Evolutionary conservation across 2,888 invertebrate genomes (phyloP), one percentile per base, ranked within the genome.

Genomic region (Trissolcus brochymenae): DNA sequence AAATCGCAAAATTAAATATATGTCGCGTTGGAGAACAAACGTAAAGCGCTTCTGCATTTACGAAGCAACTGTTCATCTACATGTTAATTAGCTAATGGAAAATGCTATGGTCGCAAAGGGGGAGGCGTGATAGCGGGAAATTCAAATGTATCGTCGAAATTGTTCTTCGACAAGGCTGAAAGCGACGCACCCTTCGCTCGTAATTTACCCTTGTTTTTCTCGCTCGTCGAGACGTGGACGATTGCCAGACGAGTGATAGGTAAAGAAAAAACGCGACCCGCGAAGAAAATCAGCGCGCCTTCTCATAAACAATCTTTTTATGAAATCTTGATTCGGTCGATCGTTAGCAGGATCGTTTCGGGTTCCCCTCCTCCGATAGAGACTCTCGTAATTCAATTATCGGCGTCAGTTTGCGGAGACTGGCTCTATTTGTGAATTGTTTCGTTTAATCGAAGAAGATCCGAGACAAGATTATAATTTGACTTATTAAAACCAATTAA

Each of bases 321-420:
- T 35, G 35, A 35, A 35, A 35, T 35, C 35, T 35, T 78, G 75
- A 76, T 70, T 81, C 82, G 82, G 80, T 76, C 79, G 81, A 85
- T 86, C 84, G 84, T 85, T 85, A 83, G 80, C 78, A 71, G 78
- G 79, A 82, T 80, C 84, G 82, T 83, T 85, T 84, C 87, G 87
- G 35, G 7, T 87, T 87, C 87, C 87, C 87, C 86, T 79, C 11
- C 83, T 62, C 70, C 84, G 67, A 84, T 86, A 80, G 83, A 85
- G 85, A 87, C 87, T 86, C 86, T 84, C 82, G 86, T 87, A 85
- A 88, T 87, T 87, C 87, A 85, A 87, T 87, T 86, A 87, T 84
- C 67, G 54, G 67, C 60, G 71, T 76, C 60, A 79, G 78, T 78
- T 77, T 66, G 71, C 72, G 65, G 76, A 79, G 77, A 14, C 41